phyloP scores from a whole-genome alignment of 2,888 invertebrate genomes.

The Mallateleia sp. region DNA sequence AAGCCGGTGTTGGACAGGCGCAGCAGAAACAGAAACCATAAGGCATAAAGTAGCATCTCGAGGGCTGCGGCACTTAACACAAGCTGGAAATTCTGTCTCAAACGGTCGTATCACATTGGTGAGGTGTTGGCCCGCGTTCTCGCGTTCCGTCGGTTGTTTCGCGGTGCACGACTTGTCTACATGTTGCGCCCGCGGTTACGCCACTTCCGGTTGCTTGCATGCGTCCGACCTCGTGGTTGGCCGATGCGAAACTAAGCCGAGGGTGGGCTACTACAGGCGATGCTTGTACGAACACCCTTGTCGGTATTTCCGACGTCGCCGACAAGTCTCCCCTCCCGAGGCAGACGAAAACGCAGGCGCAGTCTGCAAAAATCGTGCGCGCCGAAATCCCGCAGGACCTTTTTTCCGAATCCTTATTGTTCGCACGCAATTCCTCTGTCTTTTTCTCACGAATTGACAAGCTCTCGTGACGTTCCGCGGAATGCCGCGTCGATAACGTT shows the following conservation, averaged over 20 bases:
- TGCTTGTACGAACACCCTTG: conserved; percentile 76
- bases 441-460: conserved; percentile 17
- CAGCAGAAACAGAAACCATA: conserved; percentile 85
- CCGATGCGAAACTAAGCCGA: conserved; percentile 84
- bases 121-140: conserved; percentile 29
- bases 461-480: conserved; percentile 49
- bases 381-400: conserved; percentile 69
- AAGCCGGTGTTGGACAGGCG: conserved; percentile 83
- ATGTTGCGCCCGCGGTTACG: conserved; percentile 78
- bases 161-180: conserved; percentile 78
- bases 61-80: conserved; percentile 59
- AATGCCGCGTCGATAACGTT: conserved; percentile 18
- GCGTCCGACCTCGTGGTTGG: conserved; percentile 84
- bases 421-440: conserved; percentile 47
- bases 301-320: conserved; percentile 76
- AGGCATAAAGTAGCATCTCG: conserved; percentile 81
- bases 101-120: conserved; percentile 57
- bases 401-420: conserved; percentile 53
- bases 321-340: conserved; percentile 16
- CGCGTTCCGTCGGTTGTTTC: conserved; percentile 52
- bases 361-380: conserved; percentile 37
- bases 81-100: conserved; percentile 6
- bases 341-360: conserved; percentile 53
- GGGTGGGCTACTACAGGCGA: conserved; percentile 64
- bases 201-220: conserved; percentile 74